Evolutionary conservation across 2,797 vertebrate genomes (phyloP).

Genomic region (Centroberyx gerrardi): DNA sequence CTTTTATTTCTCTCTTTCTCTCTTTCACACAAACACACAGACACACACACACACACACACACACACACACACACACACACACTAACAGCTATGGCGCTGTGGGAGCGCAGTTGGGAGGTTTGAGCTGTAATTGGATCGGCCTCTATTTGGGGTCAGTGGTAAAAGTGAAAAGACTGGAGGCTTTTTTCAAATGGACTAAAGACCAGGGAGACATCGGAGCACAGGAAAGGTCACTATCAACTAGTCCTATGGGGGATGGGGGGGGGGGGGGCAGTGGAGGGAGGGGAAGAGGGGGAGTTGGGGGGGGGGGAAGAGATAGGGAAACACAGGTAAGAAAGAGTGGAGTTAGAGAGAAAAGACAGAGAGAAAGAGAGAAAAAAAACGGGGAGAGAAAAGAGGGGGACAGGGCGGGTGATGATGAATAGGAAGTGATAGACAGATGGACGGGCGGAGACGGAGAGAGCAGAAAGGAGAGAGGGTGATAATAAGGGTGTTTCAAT

Average conservation of each 20-base stretch:
- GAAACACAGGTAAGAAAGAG: not conserved
- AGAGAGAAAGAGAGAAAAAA: not conserved
- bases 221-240: conserved; percentile 62
- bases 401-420: conserved; percentile 7
- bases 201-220: conserved; percentile 51
- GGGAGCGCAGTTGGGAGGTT: conserved; percentile 58
- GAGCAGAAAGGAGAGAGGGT: not conserved
- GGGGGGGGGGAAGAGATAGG: not conserved
- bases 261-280: not conserved
- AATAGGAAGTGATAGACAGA: conserved; percentile 22
- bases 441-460: conserved; percentile 14
- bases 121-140: conserved; percentile 77
- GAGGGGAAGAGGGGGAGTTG: not conserved
- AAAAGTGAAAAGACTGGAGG: conserved; percentile 72
- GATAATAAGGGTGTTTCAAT: conserved; percentile 20
- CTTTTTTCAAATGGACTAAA: conserved; percentile 68
- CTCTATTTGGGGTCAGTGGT: conserved; percentile 73
- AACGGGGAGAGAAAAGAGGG: not conserved
- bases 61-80: conserved; percentile 21
- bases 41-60: conserved; percentile 31
- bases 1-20: conserved; percentile 24
- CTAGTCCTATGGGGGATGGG: conserved; percentile 20
- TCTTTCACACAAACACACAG: conserved; percentile 21
- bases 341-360: not conserved
- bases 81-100: conserved; percentile 32